Evolutionary conservation across 2,888 invertebrate genomes (phyloP).

Genomic region (Aricia artaxerxes): DNA sequence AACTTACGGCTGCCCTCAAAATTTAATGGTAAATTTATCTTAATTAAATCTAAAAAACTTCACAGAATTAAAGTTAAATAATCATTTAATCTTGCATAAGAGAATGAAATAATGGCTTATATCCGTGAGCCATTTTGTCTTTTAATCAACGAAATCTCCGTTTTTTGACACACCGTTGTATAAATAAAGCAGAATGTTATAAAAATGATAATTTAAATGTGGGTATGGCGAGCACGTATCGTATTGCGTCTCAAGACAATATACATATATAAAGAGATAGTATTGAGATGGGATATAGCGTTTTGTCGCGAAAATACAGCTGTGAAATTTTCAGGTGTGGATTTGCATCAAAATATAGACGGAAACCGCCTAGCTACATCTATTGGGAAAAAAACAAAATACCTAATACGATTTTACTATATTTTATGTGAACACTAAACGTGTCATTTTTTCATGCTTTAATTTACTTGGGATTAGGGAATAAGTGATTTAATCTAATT

Average conservation of each 20-base stretch:
- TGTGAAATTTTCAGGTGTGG: neutral
- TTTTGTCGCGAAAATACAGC: neutral
- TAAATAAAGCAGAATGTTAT: constrained; percentile 19
- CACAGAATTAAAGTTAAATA: neutral
- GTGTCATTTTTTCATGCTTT: too few species aligned
- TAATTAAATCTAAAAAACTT: too few species aligned
- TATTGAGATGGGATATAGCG: neutral
- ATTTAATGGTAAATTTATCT: too few species aligned
- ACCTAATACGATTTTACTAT: too few species aligned
- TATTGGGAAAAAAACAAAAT: too few species aligned
- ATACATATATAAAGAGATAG: neutral
- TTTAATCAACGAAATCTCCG: constrained; percentile 14
- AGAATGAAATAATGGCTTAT: neutral
- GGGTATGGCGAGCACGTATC: constrained; percentile 27
- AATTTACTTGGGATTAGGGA: too few species aligned
- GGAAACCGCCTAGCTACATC: too few species aligned
- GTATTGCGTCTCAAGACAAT: constrained; percentile 31
- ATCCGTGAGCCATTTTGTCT: neutral
- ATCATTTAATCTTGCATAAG: neutral
- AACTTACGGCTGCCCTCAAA: too few species aligned
- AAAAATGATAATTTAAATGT: constrained; percentile 30
- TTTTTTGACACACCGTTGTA: constrained; percentile 9
- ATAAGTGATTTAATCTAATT: too few species aligned
- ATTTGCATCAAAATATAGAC: neutral
- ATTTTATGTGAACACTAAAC: too few species aligned